A percentile compares a stretch with the other conserved stretches of the same genome.
Evolutionary conservation across 2,797 vertebrate genomes (phyloP).

Genomic region (Xenops minutus): DNA sequence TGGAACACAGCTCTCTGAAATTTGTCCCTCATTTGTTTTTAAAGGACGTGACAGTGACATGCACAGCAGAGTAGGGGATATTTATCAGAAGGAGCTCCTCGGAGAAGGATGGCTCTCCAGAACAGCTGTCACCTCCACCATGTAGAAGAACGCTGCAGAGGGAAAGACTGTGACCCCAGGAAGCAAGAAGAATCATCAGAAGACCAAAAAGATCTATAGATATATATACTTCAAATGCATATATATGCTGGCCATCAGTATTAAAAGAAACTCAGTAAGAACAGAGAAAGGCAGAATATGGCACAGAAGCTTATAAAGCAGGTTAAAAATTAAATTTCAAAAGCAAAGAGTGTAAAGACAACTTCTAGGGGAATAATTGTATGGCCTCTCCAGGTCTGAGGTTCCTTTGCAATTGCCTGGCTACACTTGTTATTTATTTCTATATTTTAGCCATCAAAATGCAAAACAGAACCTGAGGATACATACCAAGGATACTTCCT

Average conservation of each 20-base stretch:
- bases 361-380: not conserved
- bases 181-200: not conserved
- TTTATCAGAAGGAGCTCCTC: not conserved
- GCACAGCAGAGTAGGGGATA: fast-evolving
- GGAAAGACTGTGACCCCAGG: not conserved
- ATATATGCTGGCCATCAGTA: no score
- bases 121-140: not conserved
- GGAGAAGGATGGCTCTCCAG: not conserved
- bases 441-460: not conserved
- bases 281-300: not conserved
- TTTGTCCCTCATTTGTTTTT: slow-evolving; percentile 15
- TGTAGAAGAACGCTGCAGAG: not conserved
- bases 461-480: not conserved
- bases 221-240: not conserved
- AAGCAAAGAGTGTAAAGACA: not conserved
- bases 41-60: not conserved
- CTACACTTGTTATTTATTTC: not conserved
- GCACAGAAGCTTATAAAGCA: not conserved
- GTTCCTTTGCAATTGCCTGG: not conserved
- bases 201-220: not conserved
- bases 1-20: not conserved
- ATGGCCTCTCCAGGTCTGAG: not conserved
- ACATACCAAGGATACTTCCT: not conserved
- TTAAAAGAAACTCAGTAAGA: not conserved
- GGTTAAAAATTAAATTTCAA: not conserved